These are phyloP conservation scores for Carlito syrichta DNA, from an alignment of 2,113 vertebrate genomes.

Conservation along the genomic window DNA sequence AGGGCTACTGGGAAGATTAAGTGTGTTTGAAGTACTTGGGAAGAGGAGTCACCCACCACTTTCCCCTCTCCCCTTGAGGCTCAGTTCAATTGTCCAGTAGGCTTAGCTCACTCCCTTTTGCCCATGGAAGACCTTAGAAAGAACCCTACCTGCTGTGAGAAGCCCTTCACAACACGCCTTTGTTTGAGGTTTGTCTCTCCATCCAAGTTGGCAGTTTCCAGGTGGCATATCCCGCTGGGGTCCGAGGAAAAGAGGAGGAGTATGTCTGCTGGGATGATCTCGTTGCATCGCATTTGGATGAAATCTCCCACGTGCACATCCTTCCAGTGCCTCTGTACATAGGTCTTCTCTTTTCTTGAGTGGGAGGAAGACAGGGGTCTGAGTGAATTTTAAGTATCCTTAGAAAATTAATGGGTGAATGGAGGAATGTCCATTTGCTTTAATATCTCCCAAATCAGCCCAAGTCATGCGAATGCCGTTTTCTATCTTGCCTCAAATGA, in stretches of 20 bases:
- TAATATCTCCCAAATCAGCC: neutral
- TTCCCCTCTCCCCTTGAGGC: neutral
- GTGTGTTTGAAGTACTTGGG: neutral
- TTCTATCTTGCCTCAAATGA: neutral
- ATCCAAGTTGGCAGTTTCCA: conserved; percentile 93
- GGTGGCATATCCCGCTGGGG: conserved; percentile 88
- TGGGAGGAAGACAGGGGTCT: conserved; percentile 18
- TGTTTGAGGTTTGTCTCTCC: conserved; percentile 98
- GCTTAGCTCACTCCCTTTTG: neutral
- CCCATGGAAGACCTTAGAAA: neutral
- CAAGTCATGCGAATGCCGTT: neutral
- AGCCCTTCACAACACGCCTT: conserved; percentile 81
- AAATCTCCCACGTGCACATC: conserved; percentile 95
- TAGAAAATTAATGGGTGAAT: fast-evolving
- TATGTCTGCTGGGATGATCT: conserved; percentile 94
- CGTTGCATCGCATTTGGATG: conserved; percentile 89
- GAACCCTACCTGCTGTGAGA: conserved; percentile 77
- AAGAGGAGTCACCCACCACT: neutral
- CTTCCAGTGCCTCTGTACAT: conserved; percentile 88
- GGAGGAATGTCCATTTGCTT: neutral
- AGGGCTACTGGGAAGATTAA: neutral
- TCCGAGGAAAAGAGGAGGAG: conserved; percentile 92
- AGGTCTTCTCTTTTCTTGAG: conserved; percentile 84
- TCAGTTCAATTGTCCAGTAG: neutral
- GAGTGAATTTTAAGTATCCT: neutral